These are phyloP conservation scores for Sarcophaga bullata DNA, from an alignment of 1,140 invertebrate species.

Conservation along the genomic window DNA sequence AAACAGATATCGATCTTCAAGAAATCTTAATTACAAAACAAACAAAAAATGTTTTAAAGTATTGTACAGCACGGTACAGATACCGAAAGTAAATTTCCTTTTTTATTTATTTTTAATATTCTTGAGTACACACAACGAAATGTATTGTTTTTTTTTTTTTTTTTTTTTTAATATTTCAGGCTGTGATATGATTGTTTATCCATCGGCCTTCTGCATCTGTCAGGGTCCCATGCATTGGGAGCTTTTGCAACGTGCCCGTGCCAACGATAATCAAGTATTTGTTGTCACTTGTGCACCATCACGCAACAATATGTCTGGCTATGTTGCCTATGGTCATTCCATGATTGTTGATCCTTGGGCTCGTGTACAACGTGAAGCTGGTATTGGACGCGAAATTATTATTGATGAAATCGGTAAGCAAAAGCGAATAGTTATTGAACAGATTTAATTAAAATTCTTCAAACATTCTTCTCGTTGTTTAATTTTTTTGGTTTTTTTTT, in stretches of 20 bases:
- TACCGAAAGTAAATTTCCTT: background rate
- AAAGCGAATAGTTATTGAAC: background rate
- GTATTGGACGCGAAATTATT: constrained; percentile 77
- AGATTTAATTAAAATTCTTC: background rate
- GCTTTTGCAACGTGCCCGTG: constrained; percentile 79
- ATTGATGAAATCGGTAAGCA: constrained; percentile 75
- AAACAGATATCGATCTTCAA: too few relatives aligned
- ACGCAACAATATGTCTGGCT: constrained; percentile 75
- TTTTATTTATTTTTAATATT: constrained; percentile 13
- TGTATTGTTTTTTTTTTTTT: background rate
- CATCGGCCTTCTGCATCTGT: constrained; percentile 96
- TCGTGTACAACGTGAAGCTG: constrained; percentile 77
- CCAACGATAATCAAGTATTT: constrained; percentile 88
- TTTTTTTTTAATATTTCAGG: constrained; percentile 67
- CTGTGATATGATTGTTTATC: constrained; percentile 86
- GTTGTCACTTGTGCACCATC: constrained; percentile 82
- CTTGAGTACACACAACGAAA: background rate
- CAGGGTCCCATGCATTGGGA: constrained; percentile 95
- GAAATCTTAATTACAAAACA: too few relatives aligned
- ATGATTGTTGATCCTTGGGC: constrained; percentile 90
- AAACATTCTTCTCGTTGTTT: too few relatives aligned
- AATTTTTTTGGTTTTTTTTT: too few relatives aligned
- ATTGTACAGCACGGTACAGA: too few relatives aligned
- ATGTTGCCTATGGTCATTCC: constrained; percentile 91
- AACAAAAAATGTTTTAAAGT: too few relatives aligned